These are phyloP conservation scores for Mormoops blainvillei DNA, from an alignment of 2,113 vertebrate genomes.

Conservation along the genomic window DNA sequence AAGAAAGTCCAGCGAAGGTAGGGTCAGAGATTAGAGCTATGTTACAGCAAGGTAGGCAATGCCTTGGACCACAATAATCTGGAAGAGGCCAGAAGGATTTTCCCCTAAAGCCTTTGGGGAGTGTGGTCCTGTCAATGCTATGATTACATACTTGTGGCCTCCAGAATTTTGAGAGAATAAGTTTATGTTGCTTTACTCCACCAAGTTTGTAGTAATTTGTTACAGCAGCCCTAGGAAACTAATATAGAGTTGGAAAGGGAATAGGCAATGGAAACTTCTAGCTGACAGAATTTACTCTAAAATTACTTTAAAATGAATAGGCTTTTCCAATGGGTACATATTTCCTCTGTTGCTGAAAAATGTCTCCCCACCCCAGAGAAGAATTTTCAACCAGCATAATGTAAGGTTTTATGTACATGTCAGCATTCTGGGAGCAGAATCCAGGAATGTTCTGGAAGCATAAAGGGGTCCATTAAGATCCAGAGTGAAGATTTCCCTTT, in stretches of 20 bases:
- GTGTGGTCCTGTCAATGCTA: background rate
- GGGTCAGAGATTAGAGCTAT: background rate
- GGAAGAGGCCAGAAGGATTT: background rate
- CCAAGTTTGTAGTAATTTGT: background rate
- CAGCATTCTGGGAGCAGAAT: background rate
- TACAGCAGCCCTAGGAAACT: background rate
- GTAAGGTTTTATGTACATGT: background rate
- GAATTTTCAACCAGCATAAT: background rate
- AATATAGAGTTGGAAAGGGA: background rate
- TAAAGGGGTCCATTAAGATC: no score
- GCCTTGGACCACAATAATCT: background rate
- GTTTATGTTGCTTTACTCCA: background rate
- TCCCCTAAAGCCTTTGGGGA: background rate
- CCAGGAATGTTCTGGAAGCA: background rate
- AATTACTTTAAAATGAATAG: background rate
- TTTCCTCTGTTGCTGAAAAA: background rate
- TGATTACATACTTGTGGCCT: background rate
- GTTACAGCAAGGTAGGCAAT: background rate
- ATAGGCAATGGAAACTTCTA: background rate
- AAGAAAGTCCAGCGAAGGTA: background rate
- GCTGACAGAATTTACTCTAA: background rate
- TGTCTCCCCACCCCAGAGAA: background rate
- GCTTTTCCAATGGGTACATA: background rate
- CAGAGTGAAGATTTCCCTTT: background rate
- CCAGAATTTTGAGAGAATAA: background rate